A percentile compares a stretch with the other conserved stretches of the same genome.
These are phyloP conservation scores for Pseudomyrmex concolor DNA, from an alignment of 1,140 invertebrate genomes.

Conservation along the genomic window DNA sequence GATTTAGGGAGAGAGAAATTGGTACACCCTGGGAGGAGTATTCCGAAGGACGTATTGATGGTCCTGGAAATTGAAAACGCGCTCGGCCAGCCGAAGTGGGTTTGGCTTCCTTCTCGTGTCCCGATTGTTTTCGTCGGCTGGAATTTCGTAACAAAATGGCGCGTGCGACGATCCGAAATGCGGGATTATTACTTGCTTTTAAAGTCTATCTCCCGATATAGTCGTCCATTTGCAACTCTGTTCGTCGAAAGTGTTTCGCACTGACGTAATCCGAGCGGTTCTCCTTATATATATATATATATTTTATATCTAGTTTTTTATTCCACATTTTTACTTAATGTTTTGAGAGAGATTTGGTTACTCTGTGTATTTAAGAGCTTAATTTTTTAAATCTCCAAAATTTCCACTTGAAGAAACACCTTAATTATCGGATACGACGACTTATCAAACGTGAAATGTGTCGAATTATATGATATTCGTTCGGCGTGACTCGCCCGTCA, in stretches of 20 bases:
- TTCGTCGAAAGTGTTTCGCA: background rate
- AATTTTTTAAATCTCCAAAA: too few species aligned
- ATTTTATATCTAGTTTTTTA: too few species aligned
- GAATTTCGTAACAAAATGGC: conserved; percentile 78
- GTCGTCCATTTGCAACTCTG: background rate
- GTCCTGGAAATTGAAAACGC: conserved; percentile 84
- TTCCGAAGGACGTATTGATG: conserved; percentile 80
- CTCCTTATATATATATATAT: too few species aligned
- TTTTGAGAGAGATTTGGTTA: too few species aligned
- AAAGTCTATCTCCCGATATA: background rate
- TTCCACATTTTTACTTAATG: too few species aligned
- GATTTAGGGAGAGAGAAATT: conserved; percentile 73
- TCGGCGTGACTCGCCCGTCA: conserved; percentile 70
- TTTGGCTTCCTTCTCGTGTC: conserved; percentile 72
- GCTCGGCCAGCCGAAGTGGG: conserved; percentile 78
- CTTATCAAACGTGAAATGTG: conserved; percentile 61
- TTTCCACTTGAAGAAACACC: too few species aligned
- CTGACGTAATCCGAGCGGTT: too few species aligned
- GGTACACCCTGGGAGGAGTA: conserved; percentile 76
- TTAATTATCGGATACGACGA: background rate
- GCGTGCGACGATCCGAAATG: conserved; percentile 52
- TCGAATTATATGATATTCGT: conserved; percentile 68
- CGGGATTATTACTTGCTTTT: background rate
- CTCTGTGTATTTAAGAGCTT: too few species aligned
- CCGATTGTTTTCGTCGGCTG: conserved; percentile 77